Conservation (phyloP, 1,140 invertebrate genomes). For the Aphelinus certus region DNA sequence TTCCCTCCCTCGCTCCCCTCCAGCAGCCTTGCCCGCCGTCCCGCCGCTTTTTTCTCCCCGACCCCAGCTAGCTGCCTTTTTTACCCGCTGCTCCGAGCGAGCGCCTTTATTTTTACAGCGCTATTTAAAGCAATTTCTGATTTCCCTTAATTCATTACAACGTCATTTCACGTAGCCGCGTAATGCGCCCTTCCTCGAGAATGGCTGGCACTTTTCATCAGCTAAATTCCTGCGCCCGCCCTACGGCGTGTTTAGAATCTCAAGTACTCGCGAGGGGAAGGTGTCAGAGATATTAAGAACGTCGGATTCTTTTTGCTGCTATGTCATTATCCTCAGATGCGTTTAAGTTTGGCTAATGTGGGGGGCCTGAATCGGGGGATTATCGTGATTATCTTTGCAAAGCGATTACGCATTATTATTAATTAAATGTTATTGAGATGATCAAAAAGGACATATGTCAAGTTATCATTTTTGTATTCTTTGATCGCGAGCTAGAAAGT, state of each 20-base stretch:
- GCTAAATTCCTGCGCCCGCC: slow-evolving; percentile 34
- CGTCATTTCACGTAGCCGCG: slow-evolving; percentile 59
- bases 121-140: slow-evolving; percentile 66
- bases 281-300: slow-evolving; percentile 30
- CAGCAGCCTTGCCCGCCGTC: slow-evolving; percentile 22
- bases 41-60: slow-evolving; percentile 26
- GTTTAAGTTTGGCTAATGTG: no score
- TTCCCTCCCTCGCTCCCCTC: slow-evolving; percentile 30
- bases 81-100: slow-evolving; percentile 45
- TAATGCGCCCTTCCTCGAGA: slow-evolving; percentile 51
- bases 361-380: no score
- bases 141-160: slow-evolving; percentile 66
- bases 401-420: no score
- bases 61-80: slow-evolving; percentile 42
- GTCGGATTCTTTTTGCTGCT: no score
- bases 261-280: not conserved
- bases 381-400: no score
- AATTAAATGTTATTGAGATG: no score
- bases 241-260: slow-evolving; percentile 40
- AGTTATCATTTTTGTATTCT: no score
- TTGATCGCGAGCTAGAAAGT: no score
- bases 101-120: slow-evolving; percentile 62
- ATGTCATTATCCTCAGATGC: no score
- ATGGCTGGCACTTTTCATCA: slow-evolving; percentile 52
- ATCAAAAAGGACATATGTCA: no score